Evolutionary conservation across 2,888 invertebrate species (phyloP), one percentile per base, ranked within the genome.

Genomic region (Pyrocoelia pectoralis): DNA sequence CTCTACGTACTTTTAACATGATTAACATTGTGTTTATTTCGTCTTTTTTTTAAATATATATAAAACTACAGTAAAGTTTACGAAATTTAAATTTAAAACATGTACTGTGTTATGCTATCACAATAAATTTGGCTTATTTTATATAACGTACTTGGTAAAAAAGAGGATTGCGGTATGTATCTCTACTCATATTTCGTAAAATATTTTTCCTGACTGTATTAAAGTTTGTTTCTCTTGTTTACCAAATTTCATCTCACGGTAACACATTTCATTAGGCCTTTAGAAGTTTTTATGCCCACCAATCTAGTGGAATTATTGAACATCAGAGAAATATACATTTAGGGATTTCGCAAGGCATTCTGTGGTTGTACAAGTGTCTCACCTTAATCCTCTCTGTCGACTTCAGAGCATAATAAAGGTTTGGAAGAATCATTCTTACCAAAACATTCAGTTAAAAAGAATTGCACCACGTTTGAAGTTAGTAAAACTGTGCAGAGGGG

Each of bases 101-200:
- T 70, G 70, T 63, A 41, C 38, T 55, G 70, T 71, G 65, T 66
- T 71, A 65, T 61, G 60, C 68, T 67, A 68, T 68, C 68, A 69
- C 71, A 67, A 68, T 61, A 62, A 68, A 67, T 70, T 69, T 70
- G 70, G 68, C 71, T 68, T 68, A 66, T 61, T 65, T 43, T 58
- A 68, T 61, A 18, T 56, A 50, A 63, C 58, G 49, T 56, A 61
- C 56, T 52, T 61, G 52, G 53, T 62, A 62, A 53, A 33, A 57
- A 56, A 46, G 43, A 19, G 49, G 52, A n/a, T n/a, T 46, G 60
- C n/a, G 49, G 53, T 46, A 15, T 53, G 53, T n/a, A n/a, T n/a
- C n/a, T n/a, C n/a, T 56, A 52, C 61, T 52, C 61, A 43, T 51
- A 61, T 50, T 51, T 56, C 56, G 56, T 56, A 54, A 60, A 60